Conservation (phyloP, 2,888 invertebrate species). For the Heliconius cydno region DNA sequence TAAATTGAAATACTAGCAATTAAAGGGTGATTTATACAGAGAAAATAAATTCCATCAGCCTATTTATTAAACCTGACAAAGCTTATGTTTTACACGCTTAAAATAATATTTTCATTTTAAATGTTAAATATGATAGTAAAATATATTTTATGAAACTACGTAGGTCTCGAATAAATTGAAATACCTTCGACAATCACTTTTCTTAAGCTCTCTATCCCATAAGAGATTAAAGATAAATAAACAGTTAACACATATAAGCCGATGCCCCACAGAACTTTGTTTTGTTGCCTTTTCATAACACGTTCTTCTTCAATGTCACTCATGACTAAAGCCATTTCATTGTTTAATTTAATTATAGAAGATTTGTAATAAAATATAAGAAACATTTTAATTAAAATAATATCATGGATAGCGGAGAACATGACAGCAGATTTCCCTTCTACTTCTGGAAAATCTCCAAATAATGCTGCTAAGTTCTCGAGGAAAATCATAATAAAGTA, state of each 20-base stretch:
- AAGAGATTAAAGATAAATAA: constrained; percentile 67
- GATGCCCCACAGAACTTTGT: constrained; percentile 67
- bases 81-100: too few species aligned
- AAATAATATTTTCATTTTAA: too few species aligned
- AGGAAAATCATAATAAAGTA: constrained; percentile 72
- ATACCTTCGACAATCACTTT: constrained; percentile 66
- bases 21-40: too few species aligned
- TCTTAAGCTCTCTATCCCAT: constrained; percentile 70
- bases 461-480: constrained; percentile 71
- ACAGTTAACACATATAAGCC: constrained; percentile 66
- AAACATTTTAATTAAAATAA: constrained; percentile 71
- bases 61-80: too few species aligned
- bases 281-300: constrained; percentile 66
- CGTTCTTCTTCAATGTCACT: constrained; percentile 62
- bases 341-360: constrained; percentile 70
- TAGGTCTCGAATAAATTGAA: background rate
- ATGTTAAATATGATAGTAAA: too few species aligned
- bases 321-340: constrained; percentile 68
- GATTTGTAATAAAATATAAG: constrained; percentile 68
- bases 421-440: constrained; percentile 75
- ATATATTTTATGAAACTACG: too few species aligned
- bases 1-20: too few species aligned
- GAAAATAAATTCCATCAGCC: too few species aligned
- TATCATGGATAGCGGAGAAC: constrained; percentile 74
- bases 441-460: constrained; percentile 69